Evolutionary conservation across 1,140 invertebrate species (phyloP), one percentile per base, ranked within the genome.

Genomic region (Gryon sp.): DNA sequence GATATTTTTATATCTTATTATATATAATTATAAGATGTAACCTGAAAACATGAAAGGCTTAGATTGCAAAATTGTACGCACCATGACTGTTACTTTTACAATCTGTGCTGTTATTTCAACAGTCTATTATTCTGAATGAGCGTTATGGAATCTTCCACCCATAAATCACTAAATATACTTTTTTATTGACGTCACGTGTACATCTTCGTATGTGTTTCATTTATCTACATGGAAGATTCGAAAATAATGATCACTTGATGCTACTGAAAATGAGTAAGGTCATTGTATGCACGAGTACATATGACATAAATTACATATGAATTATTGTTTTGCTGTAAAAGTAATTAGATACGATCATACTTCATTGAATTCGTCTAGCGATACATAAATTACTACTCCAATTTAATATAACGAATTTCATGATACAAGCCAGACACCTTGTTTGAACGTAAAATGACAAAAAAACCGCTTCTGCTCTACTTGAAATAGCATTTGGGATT

Each of bases 101-200:
- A n/a, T n/a, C n/a, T n/a, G n/a, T n/a, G n/a, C n/a, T n/a, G n/a
- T n/a, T n/a, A n/a, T n/a, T n/a, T n/a, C n/a, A n/a, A n/a, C n/a
- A n/a, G n/a, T n/a, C n/a, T n/a, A n/a, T n/a, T n/a, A n/a, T n/a
- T n/a, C n/a, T n/a, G n/a, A n/a, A n/a, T n/a, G n/a, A n/a, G n/a
- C n/a, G n/a, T n/a, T n/a, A n/a, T n/a, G n/a, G n/a, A 55, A 26
- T 55, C 12, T 11, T 7, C 20, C 20, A 7, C 8, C 6, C 12
- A 45, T 40, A 62, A 50, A 50, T 62, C 59, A 28, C 22, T 12
- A 12, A 40, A 38, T 16, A 30, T 52, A 63, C 46, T 52, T 43
- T 48, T n/a, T 32, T 50, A 41, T 52, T 63, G 60, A 63, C 60
- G 60, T 50, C 60, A 63, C 26, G n/a, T 16, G 11, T 63, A 36